Percentiles rank a stretch among this genome's conserved stretches.
Conservation (phyloP, 2,113 vertebrate species). For the Eidolon helvum region DNA sequence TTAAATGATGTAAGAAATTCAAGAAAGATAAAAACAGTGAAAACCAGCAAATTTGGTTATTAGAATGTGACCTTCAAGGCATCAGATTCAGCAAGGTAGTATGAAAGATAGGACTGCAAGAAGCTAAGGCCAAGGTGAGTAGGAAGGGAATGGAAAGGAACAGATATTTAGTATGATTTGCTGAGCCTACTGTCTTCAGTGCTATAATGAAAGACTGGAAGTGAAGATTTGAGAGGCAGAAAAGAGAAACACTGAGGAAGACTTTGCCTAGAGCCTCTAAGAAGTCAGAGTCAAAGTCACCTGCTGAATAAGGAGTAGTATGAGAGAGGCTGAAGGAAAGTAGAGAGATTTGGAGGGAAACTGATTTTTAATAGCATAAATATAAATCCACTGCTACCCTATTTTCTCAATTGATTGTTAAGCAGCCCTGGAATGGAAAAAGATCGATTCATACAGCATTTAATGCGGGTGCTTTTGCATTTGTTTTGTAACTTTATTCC, state of each 20-base stretch:
- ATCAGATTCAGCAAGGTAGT: background rate
- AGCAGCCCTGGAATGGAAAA: background rate
- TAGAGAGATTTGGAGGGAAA: too few species aligned
- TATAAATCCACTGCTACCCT: background rate
- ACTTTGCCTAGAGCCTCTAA: background rate
- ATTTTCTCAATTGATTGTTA: background rate
- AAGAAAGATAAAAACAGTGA: background rate
- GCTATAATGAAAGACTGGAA: background rate
- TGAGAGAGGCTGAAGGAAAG: background rate
- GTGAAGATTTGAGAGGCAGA: background rate
- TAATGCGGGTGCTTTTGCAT: background rate
- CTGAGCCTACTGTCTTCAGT: background rate
- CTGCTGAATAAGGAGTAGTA: background rate
- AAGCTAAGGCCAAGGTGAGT: background rate
- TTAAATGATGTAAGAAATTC: background rate
- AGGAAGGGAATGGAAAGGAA: background rate
- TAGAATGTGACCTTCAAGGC: background rate
- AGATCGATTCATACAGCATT: background rate
- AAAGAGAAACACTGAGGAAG: background rate
- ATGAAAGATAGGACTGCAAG: background rate
- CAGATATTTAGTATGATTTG: background rate
- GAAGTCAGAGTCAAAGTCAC: background rate
- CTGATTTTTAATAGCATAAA: background rate
- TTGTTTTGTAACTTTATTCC: conserved; percentile 14
- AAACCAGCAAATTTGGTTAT: background rate